Evolutionary conservation across 2,888 invertebrate species (phyloP).

Genomic region (Bedellia somnulentella): DNA sequence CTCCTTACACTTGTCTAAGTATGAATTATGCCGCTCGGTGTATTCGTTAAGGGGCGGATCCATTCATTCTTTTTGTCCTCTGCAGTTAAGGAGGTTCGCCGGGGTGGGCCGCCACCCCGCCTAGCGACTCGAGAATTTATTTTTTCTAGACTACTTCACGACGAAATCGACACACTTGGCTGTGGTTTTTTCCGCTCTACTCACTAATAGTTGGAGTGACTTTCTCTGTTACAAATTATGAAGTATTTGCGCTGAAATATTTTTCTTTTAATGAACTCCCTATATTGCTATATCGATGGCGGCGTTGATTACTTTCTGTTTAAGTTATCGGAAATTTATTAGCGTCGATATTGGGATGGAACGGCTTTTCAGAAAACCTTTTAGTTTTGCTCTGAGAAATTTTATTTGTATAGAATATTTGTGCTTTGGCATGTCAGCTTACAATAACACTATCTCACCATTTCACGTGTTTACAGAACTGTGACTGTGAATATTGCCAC

Average conservation of each 20-base stretch:
- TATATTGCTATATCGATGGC: too few relatives aligned
- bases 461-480: too few relatives aligned
- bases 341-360: too few relatives aligned
- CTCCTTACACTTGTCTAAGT: constrained; percentile 58
- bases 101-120: constrained; percentile 19
- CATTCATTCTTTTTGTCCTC: constrained; percentile 62
- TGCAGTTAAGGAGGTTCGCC: constrained; percentile 52
- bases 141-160: constrained; percentile 51
- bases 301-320: too few relatives aligned
- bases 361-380: too few relatives aligned
- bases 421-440: too few relatives aligned
- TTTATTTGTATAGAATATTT: too few relatives aligned
- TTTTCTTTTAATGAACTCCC: too few relatives aligned
- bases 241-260: constrained; percentile 24
- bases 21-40: constrained; percentile 61
- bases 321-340: too few relatives aligned
- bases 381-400: too few relatives aligned
- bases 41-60: constrained; percentile 61
- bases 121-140: constrained; percentile 57
- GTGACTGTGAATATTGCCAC: too few relatives aligned
- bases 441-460: too few relatives aligned
- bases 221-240: constrained; percentile 26
- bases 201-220: constrained; percentile 54
- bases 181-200: constrained; percentile 48
- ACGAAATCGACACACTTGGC: constrained; percentile 58